Evolutionary conservation across 2,888 invertebrate genomes (phyloP).

Genomic region (Campaea margaritaria): DNA sequence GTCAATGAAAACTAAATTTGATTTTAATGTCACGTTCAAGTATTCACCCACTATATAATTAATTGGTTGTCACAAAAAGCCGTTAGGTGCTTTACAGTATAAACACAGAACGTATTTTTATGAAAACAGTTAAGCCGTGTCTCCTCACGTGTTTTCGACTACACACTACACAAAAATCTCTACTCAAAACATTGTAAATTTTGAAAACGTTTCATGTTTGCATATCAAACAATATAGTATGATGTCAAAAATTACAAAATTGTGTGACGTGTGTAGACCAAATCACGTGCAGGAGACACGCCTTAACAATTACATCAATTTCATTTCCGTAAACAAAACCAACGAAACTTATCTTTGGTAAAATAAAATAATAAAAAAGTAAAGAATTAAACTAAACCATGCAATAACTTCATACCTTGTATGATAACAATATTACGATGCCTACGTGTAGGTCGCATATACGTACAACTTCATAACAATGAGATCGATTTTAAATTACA

Average conservation of each 20-base stretch:
- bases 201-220: too few relatives aligned
- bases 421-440: constrained; percentile 82
- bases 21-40: constrained; percentile 1
- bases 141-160: too few relatives aligned
- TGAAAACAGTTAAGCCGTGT: constrained; percentile 14
- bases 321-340: constrained; percentile 37
- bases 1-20: constrained; percentile 34
- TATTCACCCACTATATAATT: constrained; percentile 25
- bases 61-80: constrained; percentile 17
- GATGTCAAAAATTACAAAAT: too few relatives aligned
- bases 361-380: constrained; percentile 50
- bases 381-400: constrained; percentile 46
- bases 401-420: constrained; percentile 82
- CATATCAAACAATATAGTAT: too few relatives aligned
- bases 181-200: too few relatives aligned
- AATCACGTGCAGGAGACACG: too few relatives aligned
- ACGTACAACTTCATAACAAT: constrained; percentile 80
- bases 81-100: constrained; percentile 2
- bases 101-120: constrained; percentile 10
- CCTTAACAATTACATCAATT: constrained; percentile 31
- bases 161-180: too few relatives aligned
- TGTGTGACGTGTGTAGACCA: too few relatives aligned
- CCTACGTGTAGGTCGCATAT: constrained; percentile 69
- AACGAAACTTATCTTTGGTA: constrained; percentile 82
- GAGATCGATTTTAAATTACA: constrained; percentile 80